Conservation (phyloP, 30 jellyfish, hydroid and myxozoan genomes). For the Turritopsis rubra region DNA sequence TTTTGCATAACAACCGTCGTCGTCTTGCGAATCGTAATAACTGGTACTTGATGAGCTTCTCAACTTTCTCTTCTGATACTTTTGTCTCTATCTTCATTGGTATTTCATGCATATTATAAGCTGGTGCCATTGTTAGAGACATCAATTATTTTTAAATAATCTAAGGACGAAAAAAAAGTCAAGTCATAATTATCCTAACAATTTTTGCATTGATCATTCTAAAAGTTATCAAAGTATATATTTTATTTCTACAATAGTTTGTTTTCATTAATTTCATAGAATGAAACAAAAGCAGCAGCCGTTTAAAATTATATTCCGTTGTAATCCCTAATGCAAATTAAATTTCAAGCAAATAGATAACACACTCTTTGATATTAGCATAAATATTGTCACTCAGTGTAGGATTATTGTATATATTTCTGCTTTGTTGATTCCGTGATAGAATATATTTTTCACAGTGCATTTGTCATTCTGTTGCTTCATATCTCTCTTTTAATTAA, state of each 20-base stretch:
- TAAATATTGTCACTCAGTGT: not conserved
- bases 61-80: slow-evolving; percentile 61
- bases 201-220: not conserved
- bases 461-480: not conserved
- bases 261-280: too few species aligned
- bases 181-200: not conserved
- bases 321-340: not conserved
- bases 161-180: not conserved
- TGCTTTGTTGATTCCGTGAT: not conserved
- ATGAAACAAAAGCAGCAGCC: not conserved
- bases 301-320: not conserved
- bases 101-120: not conserved
- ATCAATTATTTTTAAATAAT: not conserved
- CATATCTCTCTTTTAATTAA: not conserved
- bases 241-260: not conserved
- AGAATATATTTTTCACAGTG: not conserved
- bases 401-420: not conserved
- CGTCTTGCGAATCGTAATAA: slow-evolving; percentile 83
- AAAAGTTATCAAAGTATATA: not conserved
- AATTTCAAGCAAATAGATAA: not conserved
- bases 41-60: slow-evolving; percentile 71
- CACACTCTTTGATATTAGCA: not conserved
- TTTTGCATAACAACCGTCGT: slow-evolving; percentile 71
- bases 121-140: slow-evolving; percentile 1
- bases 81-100: not conserved